Conservation (phyloP, 2,797 vertebrate species). For the Gobio occitaniae region DNA sequence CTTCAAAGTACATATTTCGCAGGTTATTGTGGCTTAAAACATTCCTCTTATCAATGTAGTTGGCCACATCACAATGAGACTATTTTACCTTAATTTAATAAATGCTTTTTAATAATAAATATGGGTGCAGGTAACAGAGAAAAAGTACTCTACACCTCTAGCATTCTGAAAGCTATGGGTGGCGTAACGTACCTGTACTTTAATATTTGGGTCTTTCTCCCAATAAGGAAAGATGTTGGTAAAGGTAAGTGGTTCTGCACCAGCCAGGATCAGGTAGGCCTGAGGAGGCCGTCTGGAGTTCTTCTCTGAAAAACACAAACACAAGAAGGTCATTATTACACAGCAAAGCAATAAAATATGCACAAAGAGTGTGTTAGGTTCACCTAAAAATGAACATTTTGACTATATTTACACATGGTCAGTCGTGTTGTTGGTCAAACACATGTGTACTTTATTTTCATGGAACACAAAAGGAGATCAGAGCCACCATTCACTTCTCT, state of each 20-base stretch:
- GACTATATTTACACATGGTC: neutral
- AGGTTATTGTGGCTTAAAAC: neutral
- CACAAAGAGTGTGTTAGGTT: neutral
- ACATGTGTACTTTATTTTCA: neutral
- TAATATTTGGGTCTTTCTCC: slow-evolving; percentile 71
- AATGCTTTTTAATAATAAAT: neutral
- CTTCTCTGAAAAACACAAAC: slow-evolving; percentile 72
- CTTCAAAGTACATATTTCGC: neutral
- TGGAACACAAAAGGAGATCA: neutral
- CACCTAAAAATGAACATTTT: neutral
- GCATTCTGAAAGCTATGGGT: slow-evolving; percentile 9
- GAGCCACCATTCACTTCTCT: neutral
- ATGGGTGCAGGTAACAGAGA: neutral
- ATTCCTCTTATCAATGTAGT: neutral
- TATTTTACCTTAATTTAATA: neutral
- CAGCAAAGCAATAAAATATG: neutral
- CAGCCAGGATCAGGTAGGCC: slow-evolving; percentile 81
- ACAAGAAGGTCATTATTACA: slow-evolving; percentile 3
- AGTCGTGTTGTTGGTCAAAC: neutral
- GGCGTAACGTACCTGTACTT: slow-evolving; percentile 67
- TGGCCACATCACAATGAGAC: neutral
- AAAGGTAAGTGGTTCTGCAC: slow-evolving; percentile 83
- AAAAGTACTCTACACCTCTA: neutral
- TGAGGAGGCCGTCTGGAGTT: slow-evolving; percentile 78
- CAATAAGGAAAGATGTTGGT: slow-evolving; percentile 86